Evolutionary conservation across 2,113 vertebrate genomes (phyloP), one percentile per base, ranked within the genome.

Genomic region (Charadrius vociferus): DNA sequence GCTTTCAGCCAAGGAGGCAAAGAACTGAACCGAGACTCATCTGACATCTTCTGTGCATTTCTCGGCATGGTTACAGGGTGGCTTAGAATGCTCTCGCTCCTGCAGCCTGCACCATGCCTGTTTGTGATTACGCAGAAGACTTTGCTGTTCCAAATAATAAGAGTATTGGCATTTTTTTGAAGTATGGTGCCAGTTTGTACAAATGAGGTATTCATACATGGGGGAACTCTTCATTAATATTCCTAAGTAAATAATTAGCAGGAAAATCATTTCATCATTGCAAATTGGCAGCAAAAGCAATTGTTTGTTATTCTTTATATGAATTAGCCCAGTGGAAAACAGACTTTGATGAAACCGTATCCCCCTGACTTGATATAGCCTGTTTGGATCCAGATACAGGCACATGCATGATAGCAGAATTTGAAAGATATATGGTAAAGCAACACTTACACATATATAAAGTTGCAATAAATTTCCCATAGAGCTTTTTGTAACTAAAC

Each of bases 1-100:
- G 22, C 49, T 83, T 86, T 90, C 65, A 58, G 50, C 22, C 47
- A 81, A 84, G 61, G 23, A 92, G 39, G 22, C 24, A 71, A 71
- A 95, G 71, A 94, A 72, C 15, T 41, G 49, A 72, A 16, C 47
- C 2, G 19, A 67, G 47, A 72, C 47, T 61, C 47, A 43, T 45
- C 10, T n/a, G 75, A 36, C 11, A 30, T 29, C 43, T 66, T 83
- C 81, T 50, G 36, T 16, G n/a, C 29, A 13, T 63, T 83, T 62
- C 55, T 71, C 2, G 0, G 14, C 41, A 37, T 0, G 1, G 21
- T 80, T n/a, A 39, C 1, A 2, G 41, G 3, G 27, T 45, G 22
- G 18, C n/a, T 81, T 30, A 52, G 63, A 63, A 55, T 13, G 13
- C 6, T 63, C 16, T 52, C 23, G 7, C 22, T 86, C 39, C 58